Conservation (phyloP, 2,797 vertebrate genomes). For the Megalops cyprinoides region DNA sequence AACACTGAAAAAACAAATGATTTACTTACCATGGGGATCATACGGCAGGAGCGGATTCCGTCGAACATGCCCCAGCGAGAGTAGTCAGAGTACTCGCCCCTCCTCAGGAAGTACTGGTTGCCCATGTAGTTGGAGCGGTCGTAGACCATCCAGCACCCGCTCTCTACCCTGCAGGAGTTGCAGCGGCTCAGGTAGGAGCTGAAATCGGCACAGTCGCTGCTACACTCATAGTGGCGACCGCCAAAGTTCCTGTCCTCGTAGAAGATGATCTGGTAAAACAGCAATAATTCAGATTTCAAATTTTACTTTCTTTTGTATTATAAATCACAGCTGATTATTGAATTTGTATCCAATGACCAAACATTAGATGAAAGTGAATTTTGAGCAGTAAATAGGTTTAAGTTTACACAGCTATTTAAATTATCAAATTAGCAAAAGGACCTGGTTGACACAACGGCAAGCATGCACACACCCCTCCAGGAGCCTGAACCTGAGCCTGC, state of each 20-base stretch:
- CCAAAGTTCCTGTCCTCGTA: conserved; percentile 31
- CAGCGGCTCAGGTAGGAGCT: conserved; percentile 26
- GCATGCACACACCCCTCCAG: too few species aligned
- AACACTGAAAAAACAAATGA: too few species aligned
- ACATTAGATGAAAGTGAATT: too few species aligned
- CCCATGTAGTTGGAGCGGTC: conserved; percentile 27
- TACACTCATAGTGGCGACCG: conserved; percentile 28
- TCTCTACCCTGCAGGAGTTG: conserved; percentile 31
- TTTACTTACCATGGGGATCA: conserved; percentile 28
- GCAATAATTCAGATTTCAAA: background rate
- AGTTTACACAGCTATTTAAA: too few species aligned
- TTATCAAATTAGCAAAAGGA: too few species aligned
- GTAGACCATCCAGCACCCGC: conserved; percentile 31
- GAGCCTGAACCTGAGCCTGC: too few species aligned
- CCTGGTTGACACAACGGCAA: too few species aligned
- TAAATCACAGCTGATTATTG: too few species aligned
- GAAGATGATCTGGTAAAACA: conserved; percentile 29
- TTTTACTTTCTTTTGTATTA: too few species aligned
- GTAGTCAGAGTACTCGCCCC: conserved; percentile 31
- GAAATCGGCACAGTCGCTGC: conserved; percentile 15
- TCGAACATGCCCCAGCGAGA: conserved; percentile 21
- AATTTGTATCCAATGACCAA: too few species aligned
- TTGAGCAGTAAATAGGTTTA: too few species aligned
- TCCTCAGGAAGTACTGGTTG: conserved; percentile 25
- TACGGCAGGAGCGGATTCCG: conserved; percentile 24